Base-by-base conservation (phyloP, 2,797 vertebrate species). In the Coccyzus lansbergi region DNA sequence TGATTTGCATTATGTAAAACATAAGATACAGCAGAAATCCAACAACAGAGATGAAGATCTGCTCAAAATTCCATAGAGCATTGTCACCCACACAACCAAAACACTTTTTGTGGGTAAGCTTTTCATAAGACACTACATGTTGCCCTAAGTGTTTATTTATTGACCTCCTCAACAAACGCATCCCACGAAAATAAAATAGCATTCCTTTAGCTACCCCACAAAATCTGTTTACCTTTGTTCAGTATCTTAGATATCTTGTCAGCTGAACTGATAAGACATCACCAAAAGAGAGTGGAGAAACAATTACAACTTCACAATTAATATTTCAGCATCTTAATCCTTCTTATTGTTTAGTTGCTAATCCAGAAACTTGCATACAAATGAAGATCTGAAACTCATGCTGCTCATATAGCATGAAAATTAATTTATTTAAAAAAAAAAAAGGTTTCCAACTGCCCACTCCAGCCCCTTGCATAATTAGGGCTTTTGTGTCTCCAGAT, bases 401-500 rank as follows among this genome's bases (percentile, higher is more conserved):
- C 28, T 70, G 51, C 31, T 44, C n/a, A 38, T 38, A 38, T 38
- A 9, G 38, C 38, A 38, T 38, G 38, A 38, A 38, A 38, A 38
- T 38, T 38, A 38, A 38, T 38, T 38, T 7, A 28, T 18, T 42
- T 5, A 72, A 42, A 56, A 69, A 63, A 29, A 28, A 42, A 48
- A 46, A 46, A n/a, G 15, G 12, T 28, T 93, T 76, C 26, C 38
- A 86, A 52, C 38, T 52, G 28, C 31, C 55, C 31, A 38, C 9
- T 6, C 31, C 5, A 7, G 25, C 49, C 0, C 15, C 22, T n/a
- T 87, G 88, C 78, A 90, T 93, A 95, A 90, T 94, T 51, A 87
- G 25, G 49, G 67, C 64, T 85, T 90, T 94, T 87, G 49, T 92
- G 72, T 85, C 75, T 92, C 46, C 42, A 91, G 58, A 93, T 92